Base-by-base conservation (phyloP, 2,888 invertebrate genomes). In the Dione juno region DNA sequence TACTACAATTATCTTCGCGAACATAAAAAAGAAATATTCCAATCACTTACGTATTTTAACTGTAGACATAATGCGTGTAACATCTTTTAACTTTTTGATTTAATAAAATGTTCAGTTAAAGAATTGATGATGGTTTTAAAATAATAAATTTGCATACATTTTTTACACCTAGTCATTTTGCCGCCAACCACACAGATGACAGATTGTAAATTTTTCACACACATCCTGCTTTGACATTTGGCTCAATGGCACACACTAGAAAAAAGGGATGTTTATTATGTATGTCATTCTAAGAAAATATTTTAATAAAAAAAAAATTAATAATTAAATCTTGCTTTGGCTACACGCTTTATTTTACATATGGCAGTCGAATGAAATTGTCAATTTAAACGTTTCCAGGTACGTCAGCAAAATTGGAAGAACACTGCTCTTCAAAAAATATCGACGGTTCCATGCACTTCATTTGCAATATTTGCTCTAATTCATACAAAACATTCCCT, bases 391-490 rank as follows among this genome's bases (percentile, higher is more conserved):
- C 16, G 82, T 81, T 87, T 88, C 77, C 85, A 87, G 87, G 73
- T 53, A 73, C 63, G 37, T 81, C 48, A n/a, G 71, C 66, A 71
- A 75, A 70, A 64, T 64, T 58, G 64, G 75, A 75, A 14, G 74
- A 78, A 28, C 81, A 82, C 78, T 84, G 82, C 80, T 71, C 75
- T 16, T 16, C 37, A 40, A 37, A 57, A 21, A 80, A 81, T 6
- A 65, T 63, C 5, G 71, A 75, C 40, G 78, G 76, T 19, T 11
- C 67, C 0, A 14, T 41, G 1, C 37, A 57, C n/a, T 84, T 78
- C 72, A 59, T 67, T 0, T 88, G 88, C 81, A 84, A 80, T 50
- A 53, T 74, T 1, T 88, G 88, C 73, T 72, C 76, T 0, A 83
- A 81, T 50, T 64, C 69, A 0, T 88, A 82, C 77, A 78, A 80